Evolutionary conservation across 2,113 vertebrate species (phyloP).

Genomic region (Ophthalmolycus amberensis): DNA sequence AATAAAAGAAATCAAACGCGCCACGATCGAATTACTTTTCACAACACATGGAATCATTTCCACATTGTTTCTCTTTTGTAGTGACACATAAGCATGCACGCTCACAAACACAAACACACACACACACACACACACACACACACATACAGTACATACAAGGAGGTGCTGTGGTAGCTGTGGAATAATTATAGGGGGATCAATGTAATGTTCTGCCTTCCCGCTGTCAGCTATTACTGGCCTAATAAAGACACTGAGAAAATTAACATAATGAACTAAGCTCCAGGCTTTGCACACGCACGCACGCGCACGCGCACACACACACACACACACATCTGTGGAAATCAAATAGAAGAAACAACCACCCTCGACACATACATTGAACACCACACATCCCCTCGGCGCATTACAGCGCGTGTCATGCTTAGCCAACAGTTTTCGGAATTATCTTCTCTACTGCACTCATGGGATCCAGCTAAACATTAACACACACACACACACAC

Average conservation of each 20-base stretch:
- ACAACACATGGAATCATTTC: slow-evolving; percentile 1
- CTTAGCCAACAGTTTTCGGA: slow-evolving; percentile 51
- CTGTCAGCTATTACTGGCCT: slow-evolving; percentile 66
- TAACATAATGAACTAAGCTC: slow-evolving; percentile 63
- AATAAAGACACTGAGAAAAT: slow-evolving; percentile 67
- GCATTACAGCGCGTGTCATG: slow-evolving; percentile 32
- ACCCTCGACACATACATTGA: slow-evolving; percentile 17
- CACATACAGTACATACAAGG: not conserved
- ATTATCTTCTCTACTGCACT: slow-evolving; percentile 47
- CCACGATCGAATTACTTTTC: not conserved
- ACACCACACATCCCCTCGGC: not conserved
- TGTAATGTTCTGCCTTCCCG: slow-evolving; percentile 61
- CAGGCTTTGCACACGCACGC: slow-evolving; percentile 31
- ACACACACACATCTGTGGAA: slow-evolving; percentile 26
- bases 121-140: not conserved
- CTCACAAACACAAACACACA: not conserved
- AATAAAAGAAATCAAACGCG: not conserved
- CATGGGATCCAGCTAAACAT: slow-evolving; percentile 24
- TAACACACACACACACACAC: slow-evolving; percentile 18
- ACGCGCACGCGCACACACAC: slow-evolving; percentile 25
- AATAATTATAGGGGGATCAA: slow-evolving; percentile 68
- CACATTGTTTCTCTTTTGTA: slow-evolving; percentile 5
- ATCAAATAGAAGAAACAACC: slow-evolving; percentile 16
- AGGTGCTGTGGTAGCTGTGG: slow-evolving; percentile 26
- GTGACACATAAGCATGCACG: not conserved